A percentile compares a stretch with the other conserved stretches of the same genome.
Evolutionary conservation across 92 coral and sea anemone species (phyloP).

Genomic region (Scolanthus callimorphus): DNA sequence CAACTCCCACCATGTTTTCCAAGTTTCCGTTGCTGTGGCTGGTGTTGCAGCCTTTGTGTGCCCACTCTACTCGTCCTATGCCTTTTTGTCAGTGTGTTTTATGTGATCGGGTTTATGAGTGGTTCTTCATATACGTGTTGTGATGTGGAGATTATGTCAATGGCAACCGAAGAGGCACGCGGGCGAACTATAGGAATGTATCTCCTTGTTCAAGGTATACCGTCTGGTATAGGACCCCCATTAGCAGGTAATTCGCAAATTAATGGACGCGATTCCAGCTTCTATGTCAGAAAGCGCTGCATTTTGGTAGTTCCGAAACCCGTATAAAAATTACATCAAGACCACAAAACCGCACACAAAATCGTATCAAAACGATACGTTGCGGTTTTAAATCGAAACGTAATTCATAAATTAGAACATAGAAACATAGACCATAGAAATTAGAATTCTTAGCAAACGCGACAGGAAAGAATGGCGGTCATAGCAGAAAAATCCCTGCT

Average conservation of each 20-base stretch:
- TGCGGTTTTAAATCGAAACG: no score
- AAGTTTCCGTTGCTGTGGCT: not conserved
- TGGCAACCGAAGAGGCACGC: not conserved
- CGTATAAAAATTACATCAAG: no score
- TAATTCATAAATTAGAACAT: no score
- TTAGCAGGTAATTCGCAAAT: slow-evolving; percentile 4
- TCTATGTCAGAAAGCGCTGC: no score
- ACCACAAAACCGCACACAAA: no score
- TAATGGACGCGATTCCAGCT: no score
- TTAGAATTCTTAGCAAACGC: no score
- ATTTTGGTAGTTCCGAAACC: no score
- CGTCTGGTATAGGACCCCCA: not conserved
- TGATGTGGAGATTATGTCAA: not conserved
- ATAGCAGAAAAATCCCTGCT: no score
- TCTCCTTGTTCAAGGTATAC: not conserved
- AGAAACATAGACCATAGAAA: no score
- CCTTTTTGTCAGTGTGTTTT: not conserved
- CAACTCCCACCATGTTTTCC: not conserved
- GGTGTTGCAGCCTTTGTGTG: not conserved
- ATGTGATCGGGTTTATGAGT: not conserved
- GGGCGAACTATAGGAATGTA: not conserved
- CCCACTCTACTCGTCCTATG: not conserved
- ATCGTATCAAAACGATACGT: no score
- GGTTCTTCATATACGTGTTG: not conserved
- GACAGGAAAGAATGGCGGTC: no score